A percentile compares a stretch with the other conserved stretches of the same genome.
phyloP scores from a whole-genome alignment of 2,113 vertebrate genomes.

The Prolemur simus region DNA sequence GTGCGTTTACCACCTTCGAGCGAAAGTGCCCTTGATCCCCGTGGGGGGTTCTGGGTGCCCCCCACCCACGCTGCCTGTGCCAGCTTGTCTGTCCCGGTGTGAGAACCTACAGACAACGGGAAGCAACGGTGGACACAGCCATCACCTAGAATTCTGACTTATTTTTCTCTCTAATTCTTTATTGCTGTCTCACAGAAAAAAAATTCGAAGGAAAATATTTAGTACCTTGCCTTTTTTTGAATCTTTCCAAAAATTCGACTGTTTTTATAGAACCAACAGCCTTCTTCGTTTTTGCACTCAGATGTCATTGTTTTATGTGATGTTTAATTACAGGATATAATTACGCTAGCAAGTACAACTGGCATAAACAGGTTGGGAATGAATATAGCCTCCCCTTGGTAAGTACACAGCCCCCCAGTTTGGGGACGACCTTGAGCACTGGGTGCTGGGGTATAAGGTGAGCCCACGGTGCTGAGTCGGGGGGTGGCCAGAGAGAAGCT shows the following conservation, averaged over 20 bases:
- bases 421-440: rapidly evolving
- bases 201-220: background rate
- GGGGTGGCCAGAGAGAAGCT: rapidly evolving
- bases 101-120: rapidly evolving
- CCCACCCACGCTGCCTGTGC: rapidly evolving
- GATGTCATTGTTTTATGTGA: background rate
- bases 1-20: background rate
- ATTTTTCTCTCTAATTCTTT: no score
- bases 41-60: rapidly evolving
- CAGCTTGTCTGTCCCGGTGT: rapidly evolving
- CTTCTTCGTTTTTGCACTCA: background rate
- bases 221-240: background rate
- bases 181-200: background rate
- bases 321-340: background rate
- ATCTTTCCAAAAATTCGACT: background rate
- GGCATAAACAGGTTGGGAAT: background rate
- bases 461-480: rapidly evolving
- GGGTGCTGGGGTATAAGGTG: rapidly evolving
- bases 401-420: background rate
- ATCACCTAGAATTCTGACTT: no score
- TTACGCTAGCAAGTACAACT: background rate
- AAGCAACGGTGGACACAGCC: rapidly evolving
- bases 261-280: conserved; percentile 17
- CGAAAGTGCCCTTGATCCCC: background rate
- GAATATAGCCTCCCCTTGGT: rapidly evolving